phyloP scores from a whole-genome alignment of 2,888 invertebrate species.

The Nephrotoma appendiculata region DNA sequence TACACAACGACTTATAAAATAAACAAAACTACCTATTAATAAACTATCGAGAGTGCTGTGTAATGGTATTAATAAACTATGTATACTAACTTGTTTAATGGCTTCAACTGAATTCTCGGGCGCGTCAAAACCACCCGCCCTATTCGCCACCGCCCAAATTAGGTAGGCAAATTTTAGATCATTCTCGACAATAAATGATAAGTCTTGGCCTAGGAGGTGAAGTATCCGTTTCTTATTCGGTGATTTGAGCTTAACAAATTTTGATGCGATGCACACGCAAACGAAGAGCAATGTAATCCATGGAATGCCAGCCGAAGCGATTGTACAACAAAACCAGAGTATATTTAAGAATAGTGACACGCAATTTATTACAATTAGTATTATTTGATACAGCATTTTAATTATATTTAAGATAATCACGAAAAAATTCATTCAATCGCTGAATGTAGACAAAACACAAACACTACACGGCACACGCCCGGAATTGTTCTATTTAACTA shows the following conservation, averaged over 20 bases:
- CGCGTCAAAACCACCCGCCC: conserved; percentile 30
- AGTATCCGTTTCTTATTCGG: conserved; percentile 27
- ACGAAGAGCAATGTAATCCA: conserved; percentile 28
- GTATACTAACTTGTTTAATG: conserved; percentile 24
- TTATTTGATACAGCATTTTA: conserved; percentile 30
- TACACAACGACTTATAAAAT: background rate
- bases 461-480: background rate
- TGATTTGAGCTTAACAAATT: conserved; percentile 28
- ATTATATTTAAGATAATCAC: background rate
- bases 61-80: background rate
- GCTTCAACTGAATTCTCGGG: conserved; percentile 31
- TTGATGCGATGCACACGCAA: conserved; percentile 27
- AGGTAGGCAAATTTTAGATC: conserved; percentile 19
- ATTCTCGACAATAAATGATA: conserved; percentile 15
- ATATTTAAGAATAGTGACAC: conserved; percentile 28
- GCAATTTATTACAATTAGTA: conserved; percentile 25
- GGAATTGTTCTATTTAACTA: background rate
- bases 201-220: conserved; percentile 18
- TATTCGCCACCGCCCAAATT: conserved; percentile 31
- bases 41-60: background rate
- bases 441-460: background rate
- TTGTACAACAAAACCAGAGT: conserved; percentile 28
- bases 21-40: background rate
- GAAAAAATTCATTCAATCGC: background rate
- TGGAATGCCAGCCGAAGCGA: conserved; percentile 27